phyloP scores from a whole-genome alignment of 2,113 vertebrate genomes.

The Nyctibius bracteatus region DNA sequence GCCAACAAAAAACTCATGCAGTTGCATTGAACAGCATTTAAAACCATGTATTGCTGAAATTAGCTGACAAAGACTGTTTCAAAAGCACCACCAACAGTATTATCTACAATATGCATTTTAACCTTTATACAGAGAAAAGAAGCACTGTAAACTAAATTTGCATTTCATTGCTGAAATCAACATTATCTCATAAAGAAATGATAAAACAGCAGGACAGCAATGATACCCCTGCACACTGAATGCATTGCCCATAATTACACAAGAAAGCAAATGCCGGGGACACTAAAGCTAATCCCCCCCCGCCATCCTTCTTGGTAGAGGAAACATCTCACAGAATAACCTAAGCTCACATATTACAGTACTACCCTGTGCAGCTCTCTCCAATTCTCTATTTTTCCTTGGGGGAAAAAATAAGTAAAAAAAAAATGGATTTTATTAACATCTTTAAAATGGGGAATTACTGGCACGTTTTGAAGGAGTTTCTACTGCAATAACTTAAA shows the following conservation, averaged over 20 bases:
- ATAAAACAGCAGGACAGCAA: conserved; percentile 59
- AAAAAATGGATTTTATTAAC: background rate
- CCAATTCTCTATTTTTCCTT: background rate
- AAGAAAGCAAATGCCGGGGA: conserved; percentile 21
- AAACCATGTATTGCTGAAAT: background rate
- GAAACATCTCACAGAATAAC: background rate
- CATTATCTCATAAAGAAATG: conserved; percentile 59
- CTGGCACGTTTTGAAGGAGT: background rate
- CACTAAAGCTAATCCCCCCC: background rate
- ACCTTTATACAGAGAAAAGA: conserved; percentile 3
- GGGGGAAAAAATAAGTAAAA: background rate
- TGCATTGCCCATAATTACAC: conserved; percentile 22
- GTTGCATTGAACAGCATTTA: background rate
- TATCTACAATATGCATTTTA: conserved; percentile 29
- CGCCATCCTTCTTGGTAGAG: background rate
- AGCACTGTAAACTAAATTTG: conserved; percentile 44
- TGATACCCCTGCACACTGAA: conserved; percentile 40
- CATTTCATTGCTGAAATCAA: conserved; percentile 55
- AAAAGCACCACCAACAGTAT: conserved; percentile 1
- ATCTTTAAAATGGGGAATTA: background rate
- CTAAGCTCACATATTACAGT: background rate
- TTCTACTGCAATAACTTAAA: background rate
- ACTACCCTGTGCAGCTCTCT: background rate
- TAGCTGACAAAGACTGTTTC: background rate
- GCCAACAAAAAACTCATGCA: background rate